Evolutionary conservation across 1,140 invertebrate genomes (phyloP).

Genomic region (Patella vulgata): DNA sequence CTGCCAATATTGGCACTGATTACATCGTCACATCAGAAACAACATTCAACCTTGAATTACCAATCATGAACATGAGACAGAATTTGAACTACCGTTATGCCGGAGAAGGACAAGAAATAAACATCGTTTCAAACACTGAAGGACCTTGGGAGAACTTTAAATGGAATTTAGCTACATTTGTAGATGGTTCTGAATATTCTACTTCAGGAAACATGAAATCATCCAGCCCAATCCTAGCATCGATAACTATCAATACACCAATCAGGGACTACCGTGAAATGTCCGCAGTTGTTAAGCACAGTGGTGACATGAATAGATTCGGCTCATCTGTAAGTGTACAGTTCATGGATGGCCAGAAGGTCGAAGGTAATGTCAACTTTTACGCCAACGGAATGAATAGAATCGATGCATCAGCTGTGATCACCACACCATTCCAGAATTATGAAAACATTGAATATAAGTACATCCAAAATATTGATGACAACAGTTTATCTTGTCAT

Average conservation of each 20-base stretch:
- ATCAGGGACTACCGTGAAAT: conserved; percentile 12
- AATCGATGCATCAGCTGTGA: background rate
- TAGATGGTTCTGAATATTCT: conserved; percentile 14
- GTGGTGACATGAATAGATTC: conserved; percentile 12
- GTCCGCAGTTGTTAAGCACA: conserved; percentile 14
- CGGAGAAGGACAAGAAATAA: no score
- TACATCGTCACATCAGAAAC: no score
- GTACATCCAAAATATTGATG: no score
- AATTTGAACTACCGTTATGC: no score
- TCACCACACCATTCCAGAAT: conserved; percentile 2
- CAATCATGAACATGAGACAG: no score
- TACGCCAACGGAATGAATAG: background rate
- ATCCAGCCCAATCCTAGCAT: background rate
- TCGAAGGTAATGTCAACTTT: conserved; percentile 15
- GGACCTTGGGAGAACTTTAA: conserved; percentile 8
- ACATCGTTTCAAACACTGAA: no score
- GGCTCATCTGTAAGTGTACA: conserved; percentile 7
- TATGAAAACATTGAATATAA: background rate
- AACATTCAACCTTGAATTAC: no score
- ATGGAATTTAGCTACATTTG: background rate
- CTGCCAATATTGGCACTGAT: no score
- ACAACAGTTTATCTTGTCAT: no score
- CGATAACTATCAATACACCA: conserved; percentile 8
- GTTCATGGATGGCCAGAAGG: conserved; percentile 17
- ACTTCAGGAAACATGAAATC: conserved; percentile 5